Evolutionary conservation across 2,888 invertebrate species (phyloP), one percentile per base, ranked within the genome.

Genomic region (Protodeltote pygarga): DNA sequence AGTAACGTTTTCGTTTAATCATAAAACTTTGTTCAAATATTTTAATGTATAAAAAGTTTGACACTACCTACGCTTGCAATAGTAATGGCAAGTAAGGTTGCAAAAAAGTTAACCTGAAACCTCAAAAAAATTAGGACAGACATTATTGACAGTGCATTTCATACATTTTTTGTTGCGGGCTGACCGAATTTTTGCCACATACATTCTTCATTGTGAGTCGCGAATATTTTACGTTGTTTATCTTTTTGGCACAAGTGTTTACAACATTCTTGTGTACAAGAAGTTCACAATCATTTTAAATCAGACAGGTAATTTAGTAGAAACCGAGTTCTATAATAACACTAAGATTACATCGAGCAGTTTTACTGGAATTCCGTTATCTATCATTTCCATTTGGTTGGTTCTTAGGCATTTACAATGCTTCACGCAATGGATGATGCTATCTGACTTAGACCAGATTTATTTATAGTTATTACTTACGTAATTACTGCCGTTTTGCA

Each of bases 371-470:
- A 58, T 64, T 61, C 41, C 39, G 57, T 61, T 61, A 63, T 67
- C 61, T 64, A 46, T 67, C 48, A 54, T 50, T 61, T 60, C 51
- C 50, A 64, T 61, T 61, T 34, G 41, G 68, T 54, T 64, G 50
- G 57, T 52, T 64, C 51, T 52, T 44, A 41, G 57, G 48, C 50
- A 70, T 70, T 67, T 65, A 57, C 55, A 62, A 66, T 61, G 58
- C 44, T 52, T 52, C 48, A 51, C 41, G 66, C 53, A 48, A 42
- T 46, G 34, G 47, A 50, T 52, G 70, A 61, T 69, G 44, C 37
- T 28, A 65, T 65, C 66, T 35, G 25, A 28, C 8, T 58, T 38
- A 28, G 25, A 47, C 50, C 27, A 35, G 46, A 42, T 60, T 34
- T 51, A 47, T 46, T 60, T 35, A 48, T 24, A 21, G 44, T 37